phyloP scores from a whole-genome alignment of 2,888 invertebrate species.

The Gandaritis pyraliata region DNA sequence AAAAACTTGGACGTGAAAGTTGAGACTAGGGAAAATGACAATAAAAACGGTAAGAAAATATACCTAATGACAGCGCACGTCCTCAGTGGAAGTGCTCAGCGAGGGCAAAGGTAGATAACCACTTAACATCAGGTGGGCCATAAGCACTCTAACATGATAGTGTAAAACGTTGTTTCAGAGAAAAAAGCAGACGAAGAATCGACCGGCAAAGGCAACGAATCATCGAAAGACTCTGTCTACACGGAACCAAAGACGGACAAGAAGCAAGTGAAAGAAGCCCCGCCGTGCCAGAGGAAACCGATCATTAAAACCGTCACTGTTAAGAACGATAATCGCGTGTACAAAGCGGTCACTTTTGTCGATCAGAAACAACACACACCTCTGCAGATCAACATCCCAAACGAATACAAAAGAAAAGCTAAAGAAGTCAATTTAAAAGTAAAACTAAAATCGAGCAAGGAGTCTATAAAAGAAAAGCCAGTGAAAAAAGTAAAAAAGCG shows the following conservation, averaged over 20 bases:
- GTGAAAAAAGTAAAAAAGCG: slow-evolving; percentile 24
- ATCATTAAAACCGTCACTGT: slow-evolving; percentile 53
- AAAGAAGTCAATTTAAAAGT: neutral
- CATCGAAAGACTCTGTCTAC: slow-evolving; percentile 23
- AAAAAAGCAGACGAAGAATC: slow-evolving; percentile 14
- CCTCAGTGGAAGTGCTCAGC: no score
- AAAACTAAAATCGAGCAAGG: slow-evolving; percentile 21
- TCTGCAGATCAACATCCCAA: slow-evolving; percentile 58
- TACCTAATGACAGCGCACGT: no score
- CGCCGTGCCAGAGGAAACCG: slow-evolving; percentile 44
- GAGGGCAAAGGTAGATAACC: no score
- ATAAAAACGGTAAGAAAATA: slow-evolving; percentile 13
- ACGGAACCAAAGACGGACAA: slow-evolving; percentile 29
- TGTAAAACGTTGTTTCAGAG: slow-evolving; percentile 4
- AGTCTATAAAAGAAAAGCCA: slow-evolving; percentile 13
- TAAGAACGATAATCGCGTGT: slow-evolving; percentile 41
- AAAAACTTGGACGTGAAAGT: slow-evolving; percentile 21
- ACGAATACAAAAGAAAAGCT: slow-evolving; percentile 33
- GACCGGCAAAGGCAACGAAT: slow-evolving; percentile 18
- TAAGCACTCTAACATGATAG: no score
- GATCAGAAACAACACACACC: slow-evolving; percentile 49
- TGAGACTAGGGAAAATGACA: slow-evolving; percentile 19
- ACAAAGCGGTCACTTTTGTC: slow-evolving; percentile 63
- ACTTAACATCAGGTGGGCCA: no score
- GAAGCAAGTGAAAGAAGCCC: slow-evolving; percentile 31